Conservation (phyloP, 2,888 invertebrate genomes). For the Neria commutata region DNA sequence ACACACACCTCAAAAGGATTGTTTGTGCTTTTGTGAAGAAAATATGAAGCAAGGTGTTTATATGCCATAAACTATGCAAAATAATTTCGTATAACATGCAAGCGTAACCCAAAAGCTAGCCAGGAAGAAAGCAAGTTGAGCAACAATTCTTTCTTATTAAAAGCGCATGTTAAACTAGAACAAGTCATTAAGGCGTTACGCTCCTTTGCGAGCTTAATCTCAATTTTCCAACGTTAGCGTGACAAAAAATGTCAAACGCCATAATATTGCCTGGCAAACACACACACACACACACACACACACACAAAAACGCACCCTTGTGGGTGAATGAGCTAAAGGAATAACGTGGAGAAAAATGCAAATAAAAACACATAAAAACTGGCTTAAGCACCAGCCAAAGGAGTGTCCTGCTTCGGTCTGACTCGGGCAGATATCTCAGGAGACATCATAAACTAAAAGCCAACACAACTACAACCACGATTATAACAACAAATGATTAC, state of each 20-base stretch:
- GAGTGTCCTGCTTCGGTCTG: slow-evolving; percentile 7
- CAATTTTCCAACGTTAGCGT: slow-evolving; percentile 9
- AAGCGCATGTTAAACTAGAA: too few relatives aligned
- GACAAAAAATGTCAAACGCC: neutral
- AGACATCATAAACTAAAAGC: slow-evolving; percentile 41
- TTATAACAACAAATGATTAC: slow-evolving; percentile 16
- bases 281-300: neutral
- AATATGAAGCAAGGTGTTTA: too few relatives aligned
- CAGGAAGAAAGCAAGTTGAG: too few relatives aligned
- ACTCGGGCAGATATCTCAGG: slow-evolving; percentile 44
- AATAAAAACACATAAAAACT: slow-evolving; percentile 50
- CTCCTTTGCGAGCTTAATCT: neutral
- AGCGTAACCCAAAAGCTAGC: too few relatives aligned
- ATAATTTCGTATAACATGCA: too few relatives aligned
- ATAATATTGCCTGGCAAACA: neutral
- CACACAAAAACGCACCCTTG: too few relatives aligned
- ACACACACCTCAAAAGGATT: too few relatives aligned
- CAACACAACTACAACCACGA: slow-evolving; percentile 25
- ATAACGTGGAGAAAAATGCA: slow-evolving; percentile 42
- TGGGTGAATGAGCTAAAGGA: neutral
- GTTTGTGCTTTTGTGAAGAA: too few relatives aligned
- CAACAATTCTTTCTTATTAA: too few relatives aligned
- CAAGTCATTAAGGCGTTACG: too few relatives aligned
- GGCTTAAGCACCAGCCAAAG: slow-evolving; percentile 32
- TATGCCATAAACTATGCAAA: too few relatives aligned